Evolutionary conservation across 2,888 invertebrate genomes (phyloP), one percentile per base, ranked within the genome.

Genomic region (Plagodis dolabraria): DNA sequence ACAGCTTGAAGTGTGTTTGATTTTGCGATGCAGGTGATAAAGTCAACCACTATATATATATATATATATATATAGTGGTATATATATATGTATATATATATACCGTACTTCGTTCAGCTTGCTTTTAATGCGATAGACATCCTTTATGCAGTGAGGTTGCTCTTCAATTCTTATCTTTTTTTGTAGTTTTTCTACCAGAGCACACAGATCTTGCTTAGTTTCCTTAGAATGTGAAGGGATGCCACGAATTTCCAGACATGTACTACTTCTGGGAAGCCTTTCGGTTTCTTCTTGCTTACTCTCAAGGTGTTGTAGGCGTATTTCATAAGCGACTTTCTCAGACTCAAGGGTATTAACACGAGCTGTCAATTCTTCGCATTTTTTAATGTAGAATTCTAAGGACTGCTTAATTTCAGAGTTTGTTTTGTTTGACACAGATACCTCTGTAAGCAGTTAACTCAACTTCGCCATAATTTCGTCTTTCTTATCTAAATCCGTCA

Each of bases 191-290:
- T 46, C 46, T 33, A 46, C 33, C 8, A 46, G 33, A 7, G 33
- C 10, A 10, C 33, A 33, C 6, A 46, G 33, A 9, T 46, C 46
- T 10, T 46, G 46, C 33, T 46, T 46, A 6, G 33, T 46, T 10
- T 46, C 46, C 9, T 22, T 33, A 10, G 46, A 7, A 7, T 46
- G 10, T 7, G 46, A 33, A 8, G 46, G 46, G 33, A 46, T 11
- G 33, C 46, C 46, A 9, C 46, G 46, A 10, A 46, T 46, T 11
- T 46, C 46, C 11, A 46, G 33, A 46, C 46, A 46, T 10, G 46
- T n/a, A n/a, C n/a, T n/a, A n/a, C n/a, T n/a, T n/a, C n/a, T n/a
- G n/a, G n/a, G n/a, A n/a, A n/a, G n/a, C n/a, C n/a, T n/a, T 46
- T 22, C 46, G 6, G 33, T 22, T 33, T 46, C 46, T 33, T 46